Base-by-base conservation (phyloP, 2,797 vertebrate species). In the Chaunax sp. region DNA sequence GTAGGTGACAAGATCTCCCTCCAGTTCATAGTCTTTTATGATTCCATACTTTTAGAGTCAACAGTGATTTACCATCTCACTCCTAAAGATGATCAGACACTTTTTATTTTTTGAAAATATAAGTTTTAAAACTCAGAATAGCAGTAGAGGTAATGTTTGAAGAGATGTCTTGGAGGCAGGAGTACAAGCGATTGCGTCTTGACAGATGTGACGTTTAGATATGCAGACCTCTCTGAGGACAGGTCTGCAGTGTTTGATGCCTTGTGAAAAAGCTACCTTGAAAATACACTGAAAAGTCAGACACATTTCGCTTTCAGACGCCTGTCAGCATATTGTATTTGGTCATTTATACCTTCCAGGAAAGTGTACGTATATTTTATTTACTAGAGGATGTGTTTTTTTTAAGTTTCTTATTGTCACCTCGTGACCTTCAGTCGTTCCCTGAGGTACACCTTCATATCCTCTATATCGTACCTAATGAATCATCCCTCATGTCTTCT, bases 251-350 rank as follows among this genome's bases (percentile, higher is more conserved):
- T 63, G 72, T 83, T 81, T 80, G 75, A 86, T 67, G 69, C n/a
- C n/a, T 81, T 33, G 62, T 55, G 22, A 64, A 66, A 89, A 88
- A 86, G 72, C 71, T 71, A 69, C 52, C 50, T 72, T 43, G 69
- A 52, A 79, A 80, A 81, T 53, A 67, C 60, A 76, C 56, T 11
- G 6, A 35, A 57, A 38, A 72, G 67, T 65, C 45, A 87, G 88
- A 90, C n/a, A n/a, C n/a, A n/a, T n/a, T n/a, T n/a, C n/a, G n/a
- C n/a, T 84, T 62, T 76, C 81, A 87, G 56, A 63, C 38, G 37
- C 44, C 13, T 30, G 65, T n/a, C n/a, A n/a, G n/a, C n/a, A n/a
- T n/a, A n/a, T n/a, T n/a, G n/a, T n/a, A n/a, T n/a, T n/a, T n/a
- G n/a, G n/a, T n/a, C n/a, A n/a, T n/a, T n/a, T n/a, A n/a, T n/a